Evolutionary conservation across 2,888 invertebrate genomes (phyloP), one percentile per base, ranked within the genome.

Genomic region (Agrotis exclamationis): DNA sequence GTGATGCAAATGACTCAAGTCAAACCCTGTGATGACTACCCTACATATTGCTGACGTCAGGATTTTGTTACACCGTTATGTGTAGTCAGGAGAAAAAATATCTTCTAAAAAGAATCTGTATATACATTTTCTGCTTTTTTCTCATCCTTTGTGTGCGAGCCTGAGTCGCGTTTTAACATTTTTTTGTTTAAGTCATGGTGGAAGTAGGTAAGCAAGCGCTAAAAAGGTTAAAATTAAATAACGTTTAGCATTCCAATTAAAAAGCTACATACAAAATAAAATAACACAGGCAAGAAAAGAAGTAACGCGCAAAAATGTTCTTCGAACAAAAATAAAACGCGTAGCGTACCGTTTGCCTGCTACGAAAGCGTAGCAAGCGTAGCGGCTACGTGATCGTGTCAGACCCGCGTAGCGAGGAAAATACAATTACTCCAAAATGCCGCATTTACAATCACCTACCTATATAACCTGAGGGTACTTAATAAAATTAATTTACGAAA

Each of bases 1-100:
- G 89, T 88, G 89, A 92, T 92, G 92, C 91, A 91, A 91, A 92
- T 91, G 89, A 89, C 90, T 88, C 84, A 85, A 89, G 88, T 88
- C 89, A 86, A 84, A 86, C 87, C 80, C 83, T 77, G 83, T 88
- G 89, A 89, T 91, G 90, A 91, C 91, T 90, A 88, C 81, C 85
- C 88, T 87, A 85, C 80, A 89, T 87, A 86, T 74, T 83, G 83
- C 70, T 83, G 82, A 82, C 74, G 76, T 73, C 63, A 53, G 74
- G 59, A 66, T 80, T 63, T 53, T 60, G 57, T 89, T 75, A 87
- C 88, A 90, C 89, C 82, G 57, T 44, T 33, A 45, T 0, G n/a
- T 33, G 5, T 33, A 5, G 14, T 2, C 56, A 14, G n/a, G 18
- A 18, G 9, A 6, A 39, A n/a, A n/a, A n/a, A n/a, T n/a, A n/a